Conservation (phyloP, 2,888 invertebrate species). For the Dichetophora obliterata region DNA sequence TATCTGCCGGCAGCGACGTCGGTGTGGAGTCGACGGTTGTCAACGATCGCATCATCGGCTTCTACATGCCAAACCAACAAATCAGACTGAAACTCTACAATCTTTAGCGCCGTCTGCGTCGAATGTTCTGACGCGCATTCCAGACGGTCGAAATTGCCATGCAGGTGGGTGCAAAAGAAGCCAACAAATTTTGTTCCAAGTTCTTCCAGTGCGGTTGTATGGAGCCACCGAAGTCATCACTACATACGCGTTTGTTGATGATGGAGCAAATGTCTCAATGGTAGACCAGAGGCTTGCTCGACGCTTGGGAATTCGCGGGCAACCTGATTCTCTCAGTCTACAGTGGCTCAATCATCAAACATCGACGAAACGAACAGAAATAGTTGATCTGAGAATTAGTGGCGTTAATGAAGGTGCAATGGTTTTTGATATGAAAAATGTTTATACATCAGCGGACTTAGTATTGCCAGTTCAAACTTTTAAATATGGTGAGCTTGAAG, state of each 20-base stretch:
- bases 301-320: background rate
- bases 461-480: background rate
- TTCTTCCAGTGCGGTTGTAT: background rate
- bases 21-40: too few relatives aligned
- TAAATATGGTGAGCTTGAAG: background rate
- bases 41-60: too few relatives aligned
- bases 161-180: too few relatives aligned
- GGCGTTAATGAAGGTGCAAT: background rate
- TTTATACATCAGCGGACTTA: background rate
- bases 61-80: too few relatives aligned
- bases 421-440: background rate
- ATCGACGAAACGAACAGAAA: background rate
- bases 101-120: too few relatives aligned
- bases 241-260: constrained; percentile 4
- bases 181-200: background rate
- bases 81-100: too few relatives aligned
- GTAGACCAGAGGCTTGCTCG: background rate
- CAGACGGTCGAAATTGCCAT: too few relatives aligned
- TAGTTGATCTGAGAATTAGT: background rate
- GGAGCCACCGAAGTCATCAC: background rate
- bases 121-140: too few relatives aligned
- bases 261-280: background rate
- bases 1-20: too few relatives aligned
- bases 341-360: background rate
- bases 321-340: background rate